Conservation (phyloP, 2,888 invertebrate genomes). For the Glomeris marginata region DNA sequence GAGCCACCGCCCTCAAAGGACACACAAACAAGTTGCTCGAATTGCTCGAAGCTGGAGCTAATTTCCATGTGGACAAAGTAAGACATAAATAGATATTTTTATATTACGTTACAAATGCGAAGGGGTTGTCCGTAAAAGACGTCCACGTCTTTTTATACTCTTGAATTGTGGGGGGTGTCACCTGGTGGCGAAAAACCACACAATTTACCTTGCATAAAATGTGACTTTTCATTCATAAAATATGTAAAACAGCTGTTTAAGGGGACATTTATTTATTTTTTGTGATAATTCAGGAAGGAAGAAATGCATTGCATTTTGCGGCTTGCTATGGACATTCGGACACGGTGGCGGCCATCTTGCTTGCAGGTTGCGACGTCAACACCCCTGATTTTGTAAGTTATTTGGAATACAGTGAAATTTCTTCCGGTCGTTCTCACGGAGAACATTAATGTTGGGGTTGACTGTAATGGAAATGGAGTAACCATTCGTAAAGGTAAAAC, state of each 20-base stretch:
- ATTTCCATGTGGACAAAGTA: conserved; percentile 27
- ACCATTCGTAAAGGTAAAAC: too few species aligned
- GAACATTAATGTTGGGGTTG: too few species aligned
- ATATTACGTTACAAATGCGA: too few species aligned
- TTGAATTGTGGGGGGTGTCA: too few species aligned
- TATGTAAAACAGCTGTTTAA: background rate
- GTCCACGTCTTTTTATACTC: too few species aligned
- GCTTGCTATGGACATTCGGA: conserved; percentile 40
- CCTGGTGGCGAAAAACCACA: too few species aligned
- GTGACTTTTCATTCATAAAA: too few species aligned
- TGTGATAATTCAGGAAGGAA: conserved; percentile 35
- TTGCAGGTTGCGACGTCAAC: conserved; percentile 36
- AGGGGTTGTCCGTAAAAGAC: too few species aligned
- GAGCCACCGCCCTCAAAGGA: conserved; percentile 29
- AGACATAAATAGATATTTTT: conserved; percentile 13
- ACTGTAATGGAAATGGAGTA: too few species aligned
- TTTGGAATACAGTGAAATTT: too few species aligned
- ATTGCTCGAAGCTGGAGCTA: conserved; percentile 27
- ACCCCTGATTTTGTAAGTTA: conserved; percentile 38
- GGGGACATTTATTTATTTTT: conserved; percentile 1
- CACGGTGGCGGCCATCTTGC: conserved; percentile 34
- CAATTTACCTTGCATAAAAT: too few species aligned
- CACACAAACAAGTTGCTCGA: conserved; percentile 25
- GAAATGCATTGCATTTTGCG: conserved; percentile 39
- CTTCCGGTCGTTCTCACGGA: too few species aligned